Evolutionary conservation across 1,140 invertebrate genomes (phyloP), one percentile per base, ranked within the genome.

Genomic region (Heliconius melpomene): DNA sequence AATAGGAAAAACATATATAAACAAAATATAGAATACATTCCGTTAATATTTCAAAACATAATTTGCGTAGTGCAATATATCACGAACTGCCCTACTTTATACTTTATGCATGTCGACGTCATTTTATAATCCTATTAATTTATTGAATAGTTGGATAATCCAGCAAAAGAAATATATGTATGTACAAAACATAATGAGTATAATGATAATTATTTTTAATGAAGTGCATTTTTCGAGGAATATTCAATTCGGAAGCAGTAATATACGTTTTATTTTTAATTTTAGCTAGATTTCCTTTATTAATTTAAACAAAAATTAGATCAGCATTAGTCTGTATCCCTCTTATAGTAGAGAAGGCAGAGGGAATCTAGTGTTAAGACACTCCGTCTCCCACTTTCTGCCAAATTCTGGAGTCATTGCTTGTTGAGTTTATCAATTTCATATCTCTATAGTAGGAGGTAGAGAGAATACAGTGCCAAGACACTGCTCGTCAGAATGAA

Each of bases 121-220:
- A 66, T 66, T 66, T 66, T 66, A 66, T 66, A 66, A 66, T 66
- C 60, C 60, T 66, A 66, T 66, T 66, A 66, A 66, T 66, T 66
- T 66, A 66, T 66, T 66, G 23, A 66, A 66, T 29, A 66, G 60
- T 66, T 66, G 60, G 60, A 66, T 66, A 66, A 66, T 66, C 60
- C 60, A 29, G 60, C 23, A 29, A 66, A 29, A 66, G 60, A 66
- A 29, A 40, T 75, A 54, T 75, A 57, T 66, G n/a, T 57, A 57
- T 57, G 60, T 66, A 0, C 11, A 13, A 66, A 66, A 66, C 13
- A 29, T 66, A 16, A 57, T 57, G 16, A 52, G 50, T n/a, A 20
- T n/a, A 57, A 23, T 23, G n/a, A 23, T 23, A 57, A 57, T 57
- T 57, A 57, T 57, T 57, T n/a, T 23, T 57, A 9, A 57, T 57